Evolutionary conservation across 2,888 invertebrate species (phyloP), one percentile per base, ranked within the genome.

Genomic region (Tillus elongatus): DNA sequence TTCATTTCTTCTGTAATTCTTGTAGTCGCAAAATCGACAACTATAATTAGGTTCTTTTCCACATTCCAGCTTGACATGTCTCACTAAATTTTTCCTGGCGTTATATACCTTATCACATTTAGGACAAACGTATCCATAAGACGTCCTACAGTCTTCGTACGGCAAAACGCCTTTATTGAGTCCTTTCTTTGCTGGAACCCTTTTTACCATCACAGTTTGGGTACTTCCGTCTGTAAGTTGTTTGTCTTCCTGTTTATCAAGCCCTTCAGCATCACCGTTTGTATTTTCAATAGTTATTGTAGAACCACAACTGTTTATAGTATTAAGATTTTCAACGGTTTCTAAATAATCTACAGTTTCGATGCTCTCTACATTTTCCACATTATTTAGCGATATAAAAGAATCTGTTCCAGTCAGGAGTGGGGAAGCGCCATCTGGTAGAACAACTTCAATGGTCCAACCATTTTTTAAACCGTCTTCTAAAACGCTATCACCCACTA

Each of bases 1-100:
- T 63, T 79, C 78, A 64, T 82, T 82, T 66, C 79, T 74, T 52
- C 83, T 76, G 56, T 82, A 79, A 68, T 81, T 83, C 61, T 75
- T 74, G 68, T 82, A 82, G 51, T 72, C 60, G 69, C 86, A 86
- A 64, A 77, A 73, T 33, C 77, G 77, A 53, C 86, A 86, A 63
- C 71, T 75, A 72, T 77, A 85, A 68, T 74, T 77, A 52, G 75
- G 82, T 60, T 74, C 81, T 68, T 77, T 80, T 47, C 77, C 82
- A 66, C 79, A 85, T 70, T 80, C 84, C 49, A 75, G 73, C 28
- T 77, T 78, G 34, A 78, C 66, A 57, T 85, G 85, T 53, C 84
- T 71, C 52, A 77, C 72, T 53, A 85, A 73, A 34, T 83, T 82
- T 53, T 81, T 80, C 62, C 80, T 77, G 64, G 82, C 82, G 46